Evolutionary conservation across 35 echinoderm and acorn worm species (phyloP).

Genomic region (Hemicentrotus pulcherrimus): DNA sequence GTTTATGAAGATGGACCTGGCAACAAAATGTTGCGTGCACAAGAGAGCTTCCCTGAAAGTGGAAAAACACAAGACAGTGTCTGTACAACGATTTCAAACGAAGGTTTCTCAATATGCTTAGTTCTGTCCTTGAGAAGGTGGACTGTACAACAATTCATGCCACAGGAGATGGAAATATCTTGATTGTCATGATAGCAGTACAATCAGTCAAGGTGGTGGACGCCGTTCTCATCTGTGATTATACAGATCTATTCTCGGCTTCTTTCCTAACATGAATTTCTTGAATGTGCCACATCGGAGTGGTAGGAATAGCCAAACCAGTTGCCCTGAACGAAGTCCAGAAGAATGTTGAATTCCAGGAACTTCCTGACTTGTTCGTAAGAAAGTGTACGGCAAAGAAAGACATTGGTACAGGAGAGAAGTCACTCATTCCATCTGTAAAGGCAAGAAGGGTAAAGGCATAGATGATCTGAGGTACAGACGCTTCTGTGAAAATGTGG

Average conservation of each 20-base stretch:
- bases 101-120: no score
- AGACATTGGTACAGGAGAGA: neutral
- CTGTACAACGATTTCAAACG: no score
- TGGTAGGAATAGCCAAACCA: constrained; percentile 51
- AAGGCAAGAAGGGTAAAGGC: constrained; percentile 53
- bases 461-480: constrained; percentile 45
- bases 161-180: constrained; percentile 47
- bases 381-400: neutral
- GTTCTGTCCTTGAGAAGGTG: constrained; percentile 25
- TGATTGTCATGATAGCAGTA: constrained; percentile 62
- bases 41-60: no score
- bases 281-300: constrained; percentile 67
- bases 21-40: no score
- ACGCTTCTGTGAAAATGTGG: constrained; percentile 58
- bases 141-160: constrained; percentile 38
- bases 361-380: constrained; percentile 5
- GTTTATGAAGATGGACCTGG: no score
- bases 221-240: constrained; percentile 62
- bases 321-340: no score
- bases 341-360: constrained; percentile 15
- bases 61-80: no score
- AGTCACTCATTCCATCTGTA: constrained; percentile 16
- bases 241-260: constrained; percentile 63
- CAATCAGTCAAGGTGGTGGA: neutral
- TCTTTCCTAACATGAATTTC: constrained; percentile 66